phyloP scores from a whole-genome alignment of 2,888 invertebrate species.

The Drosophila setosimentum region DNA sequence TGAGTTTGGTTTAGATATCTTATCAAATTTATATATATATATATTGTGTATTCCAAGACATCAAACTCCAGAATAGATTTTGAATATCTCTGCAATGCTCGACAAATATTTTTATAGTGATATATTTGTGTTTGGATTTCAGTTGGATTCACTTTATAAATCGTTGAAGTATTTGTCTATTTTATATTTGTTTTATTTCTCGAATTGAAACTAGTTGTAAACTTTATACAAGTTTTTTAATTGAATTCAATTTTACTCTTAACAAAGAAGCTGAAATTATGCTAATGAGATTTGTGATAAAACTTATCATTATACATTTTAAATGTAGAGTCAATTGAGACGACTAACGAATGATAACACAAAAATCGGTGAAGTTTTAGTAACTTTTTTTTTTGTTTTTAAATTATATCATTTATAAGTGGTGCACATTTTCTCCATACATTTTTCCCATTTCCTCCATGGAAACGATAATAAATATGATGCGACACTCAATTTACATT shows the following conservation, averaged over 20 bases:
- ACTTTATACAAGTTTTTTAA: neutral
- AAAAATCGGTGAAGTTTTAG: too few relatives aligned
- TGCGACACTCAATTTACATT: conserved; percentile 19
- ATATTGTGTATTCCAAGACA: neutral
- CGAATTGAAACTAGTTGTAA: neutral
- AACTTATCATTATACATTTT: too few relatives aligned
- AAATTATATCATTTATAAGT: neutral
- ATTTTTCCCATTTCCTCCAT: neutral
- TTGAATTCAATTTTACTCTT: neutral
- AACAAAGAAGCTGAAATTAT: neutral
- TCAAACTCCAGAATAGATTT: neutral
- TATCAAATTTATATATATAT: neutral
- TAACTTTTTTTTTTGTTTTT: too few relatives aligned
- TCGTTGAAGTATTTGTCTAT: neutral
- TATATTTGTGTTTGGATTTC: neutral
- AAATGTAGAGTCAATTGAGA: neutral
- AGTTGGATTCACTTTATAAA: neutral
- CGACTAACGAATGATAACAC: neutral
- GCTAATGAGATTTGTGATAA: neutral
- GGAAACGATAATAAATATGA: neutral
- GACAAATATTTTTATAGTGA: neutral
- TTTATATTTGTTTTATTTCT: neutral
- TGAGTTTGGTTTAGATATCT: neutral
- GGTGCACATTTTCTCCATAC: neutral
- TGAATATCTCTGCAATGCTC: neutral